Evolutionary conservation across 2,797 vertebrate genomes (phyloP), one percentile per base, ranked within the genome.

Genomic region (Amphiprion clarkii): DNA sequence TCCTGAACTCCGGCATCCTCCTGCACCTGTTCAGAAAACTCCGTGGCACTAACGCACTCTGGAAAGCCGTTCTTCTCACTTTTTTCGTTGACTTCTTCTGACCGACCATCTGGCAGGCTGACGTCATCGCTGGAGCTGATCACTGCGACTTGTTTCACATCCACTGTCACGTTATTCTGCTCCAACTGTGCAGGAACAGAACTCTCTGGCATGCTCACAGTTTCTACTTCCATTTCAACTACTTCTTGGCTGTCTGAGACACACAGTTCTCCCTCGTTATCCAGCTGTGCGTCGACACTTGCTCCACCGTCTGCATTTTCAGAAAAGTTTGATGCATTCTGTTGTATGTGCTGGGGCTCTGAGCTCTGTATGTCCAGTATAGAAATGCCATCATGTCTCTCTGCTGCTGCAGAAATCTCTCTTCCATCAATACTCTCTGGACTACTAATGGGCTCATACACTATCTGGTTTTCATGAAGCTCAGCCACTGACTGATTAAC

Each of bases 401-500:
- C 84, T 42, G 81, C 29, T 1, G 48, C 67, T 25, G 73, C 23
- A 29, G 59, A 53, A 53, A 81, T 53, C 10, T 90, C 91, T 19
- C 65, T 52, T 5, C 71, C 92, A 5, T 79, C 79, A 55, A 44
- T 78, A 57, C 92, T 93, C 68, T 94, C 92, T 61, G 92, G 93
- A 48, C 93, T 93, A 19, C 93, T 94, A 44, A 94, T 93, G 17
- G 92, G 90, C 66, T 94, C 92, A 2, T 93, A 94, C 29, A 93
- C 90, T 0, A 93, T 89, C 79, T 90, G 87, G 63, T 78, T 84
- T 67, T 88, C 82, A 25, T 81, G 68, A 55, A 64, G 44, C 49
- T 74, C 64, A 13, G 72, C 53, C 27, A 78, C 81, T n/a, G 80
- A 49, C 48, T 85, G 83, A 81, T 57, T 67, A 25, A 44, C 67